A percentile compares a stretch with the other conserved stretches of the same genome.
Conservation (phyloP, 1,140 invertebrate species). For the Holcopasites calliopsidis region DNA sequence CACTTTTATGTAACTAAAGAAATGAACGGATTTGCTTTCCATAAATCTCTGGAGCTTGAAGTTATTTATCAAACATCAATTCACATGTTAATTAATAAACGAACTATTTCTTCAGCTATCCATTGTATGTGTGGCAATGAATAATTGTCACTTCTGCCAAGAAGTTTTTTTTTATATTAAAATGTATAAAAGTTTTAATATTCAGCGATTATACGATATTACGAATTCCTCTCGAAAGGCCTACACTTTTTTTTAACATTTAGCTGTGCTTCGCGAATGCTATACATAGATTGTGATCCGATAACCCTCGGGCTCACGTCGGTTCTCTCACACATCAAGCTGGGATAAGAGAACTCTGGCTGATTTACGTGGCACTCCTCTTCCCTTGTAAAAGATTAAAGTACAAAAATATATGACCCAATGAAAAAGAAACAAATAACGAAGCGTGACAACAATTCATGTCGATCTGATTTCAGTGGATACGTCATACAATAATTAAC, state of each 20-base stretch:
- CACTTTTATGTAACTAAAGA: too few species aligned
- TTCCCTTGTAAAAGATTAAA: constrained; percentile 29
- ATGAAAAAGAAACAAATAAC: constrained; percentile 29
- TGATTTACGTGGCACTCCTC: constrained; percentile 30
- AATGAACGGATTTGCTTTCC: too few species aligned
- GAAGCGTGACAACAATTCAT: background rate
- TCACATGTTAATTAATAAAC: too few species aligned
- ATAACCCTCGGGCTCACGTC: constrained; percentile 21
- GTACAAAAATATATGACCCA: constrained; percentile 11
- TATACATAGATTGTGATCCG: constrained; percentile 12
- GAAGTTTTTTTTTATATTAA: too few species aligned
- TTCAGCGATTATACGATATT: background rate
- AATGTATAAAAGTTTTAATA: too few species aligned
- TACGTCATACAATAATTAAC: constrained; percentile 26
- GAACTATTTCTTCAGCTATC: too few species aligned
- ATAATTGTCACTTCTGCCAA: too few species aligned
- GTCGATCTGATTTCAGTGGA: background rate
- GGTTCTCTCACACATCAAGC: constrained; percentile 25
- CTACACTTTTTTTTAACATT: background rate
- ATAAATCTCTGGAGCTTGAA: too few species aligned
- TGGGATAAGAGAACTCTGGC: constrained; percentile 29
- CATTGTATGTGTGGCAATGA: too few species aligned
- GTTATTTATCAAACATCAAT: too few species aligned
- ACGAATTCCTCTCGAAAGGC: background rate
- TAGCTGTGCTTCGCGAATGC: background rate